A percentile compares a stretch with the other conserved stretches of the same genome.
These are phyloP conservation scores for Crocodylus rhombifer DNA, from an alignment of 2,797 vertebrate genomes.

Conservation along the genomic window DNA sequence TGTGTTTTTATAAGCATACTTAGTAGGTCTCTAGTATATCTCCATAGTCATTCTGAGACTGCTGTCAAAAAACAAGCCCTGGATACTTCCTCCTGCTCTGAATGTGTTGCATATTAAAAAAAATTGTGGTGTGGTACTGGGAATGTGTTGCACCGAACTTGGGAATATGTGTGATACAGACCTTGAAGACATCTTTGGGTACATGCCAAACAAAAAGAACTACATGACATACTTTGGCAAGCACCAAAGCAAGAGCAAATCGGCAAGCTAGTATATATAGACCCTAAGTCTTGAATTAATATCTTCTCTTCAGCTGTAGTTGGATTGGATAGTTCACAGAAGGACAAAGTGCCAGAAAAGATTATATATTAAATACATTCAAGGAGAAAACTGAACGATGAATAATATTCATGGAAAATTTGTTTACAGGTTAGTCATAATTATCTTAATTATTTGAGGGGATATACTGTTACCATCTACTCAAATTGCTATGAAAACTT, in stretches of 20 bases:
- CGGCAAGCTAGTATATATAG: constrained; percentile 18
- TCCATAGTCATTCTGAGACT: too few relatives aligned
- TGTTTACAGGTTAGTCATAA: not conserved
- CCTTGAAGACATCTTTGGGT: too few relatives aligned
- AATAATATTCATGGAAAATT: not conserved
- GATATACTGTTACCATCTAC: not conserved
- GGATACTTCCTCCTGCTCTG: too few relatives aligned
- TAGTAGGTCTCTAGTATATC: too few relatives aligned
- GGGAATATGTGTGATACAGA: too few relatives aligned
- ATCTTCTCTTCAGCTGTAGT: constrained; percentile 44
- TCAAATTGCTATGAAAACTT: not conserved
- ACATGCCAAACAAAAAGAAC: not conserved
- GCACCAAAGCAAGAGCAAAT: constrained; percentile 19
- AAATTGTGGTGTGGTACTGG: too few relatives aligned
- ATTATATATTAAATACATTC: constrained; percentile 38
- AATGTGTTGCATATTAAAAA: too few relatives aligned
- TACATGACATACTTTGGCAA: not conserved
- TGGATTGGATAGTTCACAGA: not conserved
- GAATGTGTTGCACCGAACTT: too few relatives aligned
- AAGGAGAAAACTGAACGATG: constrained; percentile 2
- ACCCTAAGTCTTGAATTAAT: constrained; percentile 42
- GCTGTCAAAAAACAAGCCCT: too few relatives aligned
- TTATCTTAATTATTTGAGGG: constrained; percentile 1
- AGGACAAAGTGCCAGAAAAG: not conserved
- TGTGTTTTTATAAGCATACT: not conserved